phyloP scores from a whole-genome alignment of 2,888 invertebrate genomes.

The Corbicula japonica region DNA sequence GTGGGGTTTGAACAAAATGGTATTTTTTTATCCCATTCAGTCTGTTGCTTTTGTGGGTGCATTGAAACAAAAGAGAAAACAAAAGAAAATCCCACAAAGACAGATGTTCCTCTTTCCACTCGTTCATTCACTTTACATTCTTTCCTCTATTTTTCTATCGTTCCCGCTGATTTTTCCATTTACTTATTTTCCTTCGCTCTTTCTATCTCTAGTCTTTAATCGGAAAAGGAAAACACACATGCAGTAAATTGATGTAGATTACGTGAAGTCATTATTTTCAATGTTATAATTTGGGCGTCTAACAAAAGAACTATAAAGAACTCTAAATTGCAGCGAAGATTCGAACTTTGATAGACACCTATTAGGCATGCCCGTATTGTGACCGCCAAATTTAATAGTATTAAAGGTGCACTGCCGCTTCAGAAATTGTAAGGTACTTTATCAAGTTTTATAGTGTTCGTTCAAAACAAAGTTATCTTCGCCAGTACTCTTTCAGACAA shows the following conservation, averaged over 20 bases:
- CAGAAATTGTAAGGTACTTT: neutral
- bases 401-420: constrained; percentile 3
- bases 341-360: neutral
- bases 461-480: neutral
- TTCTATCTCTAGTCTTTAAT: neutral
- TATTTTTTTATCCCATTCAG: too few relatives aligned
- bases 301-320: constrained; percentile 1
- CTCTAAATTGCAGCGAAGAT: neutral
- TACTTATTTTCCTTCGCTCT: neutral
- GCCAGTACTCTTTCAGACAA: neutral
- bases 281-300: constrained; percentile 8
- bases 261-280: neutral
- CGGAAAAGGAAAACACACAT: neutral
- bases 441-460: neutral
- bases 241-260: neutral
- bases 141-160: too few relatives aligned
- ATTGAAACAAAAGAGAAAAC: too few relatives aligned
- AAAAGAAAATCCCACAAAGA: too few relatives aligned
- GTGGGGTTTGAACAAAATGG: too few relatives aligned
- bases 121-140: too few relatives aligned
- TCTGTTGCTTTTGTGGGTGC: too few relatives aligned
- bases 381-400: neutral
- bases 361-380: neutral
- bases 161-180: too few relatives aligned
- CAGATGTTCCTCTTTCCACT: too few relatives aligned